Evolutionary conservation across 2,113 vertebrate genomes (phyloP).

Genomic region (Catharus fuscescens): DNA sequence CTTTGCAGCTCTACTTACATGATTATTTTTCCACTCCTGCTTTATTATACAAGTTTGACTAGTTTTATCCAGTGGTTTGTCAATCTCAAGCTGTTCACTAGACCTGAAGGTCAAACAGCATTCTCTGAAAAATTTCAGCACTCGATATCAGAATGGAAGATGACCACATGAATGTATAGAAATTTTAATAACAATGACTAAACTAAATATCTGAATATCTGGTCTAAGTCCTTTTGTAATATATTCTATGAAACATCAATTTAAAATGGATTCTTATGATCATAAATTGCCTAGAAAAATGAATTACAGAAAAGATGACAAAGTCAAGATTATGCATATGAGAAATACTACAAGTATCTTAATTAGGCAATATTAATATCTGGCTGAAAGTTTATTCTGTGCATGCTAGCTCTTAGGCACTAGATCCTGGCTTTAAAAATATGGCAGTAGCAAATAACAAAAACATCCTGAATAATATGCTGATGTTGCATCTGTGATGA

Average conservation of each 20-base stretch:
- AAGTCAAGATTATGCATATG: neutral
- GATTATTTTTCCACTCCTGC: neutral
- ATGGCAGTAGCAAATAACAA: neutral
- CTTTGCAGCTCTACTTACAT: neutral
- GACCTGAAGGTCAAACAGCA: neutral
- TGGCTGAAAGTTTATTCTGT: neutral
- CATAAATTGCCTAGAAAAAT: neutral
- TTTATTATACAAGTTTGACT: neutral
- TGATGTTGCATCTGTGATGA: neutral
- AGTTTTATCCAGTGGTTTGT: neutral
- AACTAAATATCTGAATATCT: neutral
- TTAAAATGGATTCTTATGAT: neutral
- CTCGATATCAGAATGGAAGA: neutral
- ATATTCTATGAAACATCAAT: neutral
- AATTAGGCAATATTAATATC: neutral
- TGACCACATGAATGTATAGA: neutral
- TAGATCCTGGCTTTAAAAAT: neutral
- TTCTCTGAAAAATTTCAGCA: neutral
- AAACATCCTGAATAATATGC: neutral
- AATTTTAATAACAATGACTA: neutral
- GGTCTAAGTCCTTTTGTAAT: neutral
- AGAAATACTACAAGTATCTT: neutral
- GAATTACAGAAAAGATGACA: neutral
- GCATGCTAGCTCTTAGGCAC: neutral
- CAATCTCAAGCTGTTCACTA: neutral